Base-by-base conservation (phyloP, 30 jellyfish, hydroid and myxozoan genomes). In the Clytia hemisphaerica region DNA sequence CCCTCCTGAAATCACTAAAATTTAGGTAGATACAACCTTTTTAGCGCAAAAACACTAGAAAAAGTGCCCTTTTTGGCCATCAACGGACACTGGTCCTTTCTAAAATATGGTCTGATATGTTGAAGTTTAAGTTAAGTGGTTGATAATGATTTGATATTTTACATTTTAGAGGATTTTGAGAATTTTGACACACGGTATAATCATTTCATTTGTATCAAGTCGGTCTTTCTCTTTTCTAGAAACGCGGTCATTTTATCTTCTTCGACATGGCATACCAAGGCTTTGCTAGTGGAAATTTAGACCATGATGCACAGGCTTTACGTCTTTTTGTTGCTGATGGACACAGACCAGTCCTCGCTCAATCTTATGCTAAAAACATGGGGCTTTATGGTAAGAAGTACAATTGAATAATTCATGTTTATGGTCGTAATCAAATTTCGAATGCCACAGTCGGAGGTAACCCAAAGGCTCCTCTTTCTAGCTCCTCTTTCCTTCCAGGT, bases 241-340 rank as follows among this genome's bases (percentile, higher is more conserved):
- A 57, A 45, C 79, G 53, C 45, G 77, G 72, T n/a, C 97, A 83
- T 63, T 83, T 78, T 48, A 85, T 94, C 12, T 85, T 79, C 77
- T 84, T 92, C 46, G 99, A 92, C 64, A 80, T 83, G 95, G 99
- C 99, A 40, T 92, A 92, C 58, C 96, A 83, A 63, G 99, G 99
- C 14, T 85, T 92, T 51, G 96, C 96, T 12, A 78, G 95, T 85
- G 99, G 99, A n/a, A 92, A 85, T 67, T 57, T 78, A 10, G 78
- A 62, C 61, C 76, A 27, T 25, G 99, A 92, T 75, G 99, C 99
- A 1, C 71, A 67, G 58, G 96, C 97, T 4, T 92, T 92, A 0
- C 97, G 95, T 15, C 79, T 61, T 37, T 85, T 92, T 50, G 31
- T 80, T 21, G 77, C 68, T 34, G 97, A 85, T 38, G 99, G 99